Percentiles rank a stretch among this genome's conserved stretches.
Evolutionary conservation across 2,797 vertebrate genomes (phyloP).

Genomic region (Mionectes olivaceus): DNA sequence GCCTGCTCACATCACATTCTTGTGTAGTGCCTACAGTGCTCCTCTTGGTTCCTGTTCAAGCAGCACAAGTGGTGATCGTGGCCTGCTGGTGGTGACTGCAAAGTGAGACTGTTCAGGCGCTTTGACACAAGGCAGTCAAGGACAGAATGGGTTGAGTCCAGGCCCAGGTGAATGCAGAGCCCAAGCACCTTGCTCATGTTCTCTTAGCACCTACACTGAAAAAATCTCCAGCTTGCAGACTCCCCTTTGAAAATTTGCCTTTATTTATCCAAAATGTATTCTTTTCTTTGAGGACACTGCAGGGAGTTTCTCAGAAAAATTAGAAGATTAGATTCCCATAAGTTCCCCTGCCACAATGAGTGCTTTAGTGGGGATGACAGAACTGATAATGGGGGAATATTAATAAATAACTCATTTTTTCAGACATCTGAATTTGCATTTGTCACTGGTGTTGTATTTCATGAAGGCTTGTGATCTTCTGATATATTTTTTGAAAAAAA

Average conservation of each 20-base stretch:
- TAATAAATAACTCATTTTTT: neutral
- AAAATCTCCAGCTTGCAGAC: neutral
- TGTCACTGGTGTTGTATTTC: neutral
- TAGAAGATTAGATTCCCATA: neutral
- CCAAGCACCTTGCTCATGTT: neutral
- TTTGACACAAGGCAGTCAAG: neutral
- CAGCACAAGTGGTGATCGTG: neutral
- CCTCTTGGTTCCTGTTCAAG: neutral
- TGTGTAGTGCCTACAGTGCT: accelerated
- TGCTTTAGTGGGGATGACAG: neutral
- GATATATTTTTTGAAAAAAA: neutral
- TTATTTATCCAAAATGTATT: neutral
- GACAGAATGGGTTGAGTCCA: neutral
- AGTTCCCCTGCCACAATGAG: neutral
- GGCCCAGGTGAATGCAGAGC: neutral
- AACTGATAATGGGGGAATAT: neutral
- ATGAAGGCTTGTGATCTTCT: neutral
- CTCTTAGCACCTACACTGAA: neutral
- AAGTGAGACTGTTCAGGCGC: neutral
- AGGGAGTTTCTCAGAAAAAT: neutral
- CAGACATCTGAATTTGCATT: neutral
- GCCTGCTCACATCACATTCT: neutral
- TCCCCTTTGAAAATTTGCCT: neutral
- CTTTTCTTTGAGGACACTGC: neutral
- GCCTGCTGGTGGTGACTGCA: neutral